A percentile compares a stretch with the other conserved stretches of the same genome.
Evolutionary conservation across 1,140 invertebrate species (phyloP).

Genomic region (Drosophila tsacasi): DNA sequence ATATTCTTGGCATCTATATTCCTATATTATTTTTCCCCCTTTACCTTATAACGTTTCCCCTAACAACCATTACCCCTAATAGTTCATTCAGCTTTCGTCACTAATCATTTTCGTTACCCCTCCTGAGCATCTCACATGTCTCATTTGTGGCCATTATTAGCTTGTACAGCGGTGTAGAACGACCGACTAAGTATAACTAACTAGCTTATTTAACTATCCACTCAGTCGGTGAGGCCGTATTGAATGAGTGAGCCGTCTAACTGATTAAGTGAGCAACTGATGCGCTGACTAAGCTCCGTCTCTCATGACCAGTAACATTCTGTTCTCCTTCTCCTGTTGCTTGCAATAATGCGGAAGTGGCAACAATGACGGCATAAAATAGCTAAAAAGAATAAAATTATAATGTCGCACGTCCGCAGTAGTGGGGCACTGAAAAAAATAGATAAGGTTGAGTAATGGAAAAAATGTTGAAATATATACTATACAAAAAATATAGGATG

Average conservation of each 20-base stretch:
- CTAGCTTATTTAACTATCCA: slow-evolving; percentile 41
- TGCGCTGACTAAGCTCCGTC: slow-evolving; percentile 33
- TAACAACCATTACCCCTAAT: neutral
- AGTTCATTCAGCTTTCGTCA: slow-evolving; percentile 11
- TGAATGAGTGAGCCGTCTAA: slow-evolving; percentile 26
- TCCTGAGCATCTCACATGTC: slow-evolving; percentile 29
- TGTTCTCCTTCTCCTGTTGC: slow-evolving; percentile 14
- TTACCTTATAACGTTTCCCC: neutral
- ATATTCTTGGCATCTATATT: neutral
- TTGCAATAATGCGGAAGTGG: slow-evolving; percentile 56
- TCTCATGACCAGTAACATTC: slow-evolving; percentile 1
- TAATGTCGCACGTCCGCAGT: slow-evolving; percentile 7
- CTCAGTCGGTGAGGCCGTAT: slow-evolving; percentile 18
- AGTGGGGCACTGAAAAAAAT: neutral
- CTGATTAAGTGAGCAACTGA: slow-evolving; percentile 44
- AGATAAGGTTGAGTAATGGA: neutral
- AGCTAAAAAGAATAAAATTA: slow-evolving; percentile 20
- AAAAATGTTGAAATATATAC: too few relatives aligned
- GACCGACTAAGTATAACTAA: slow-evolving; percentile 19
- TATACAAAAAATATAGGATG: neutral
- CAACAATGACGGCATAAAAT: slow-evolving; percentile 37
- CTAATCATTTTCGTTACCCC: slow-evolving; percentile 20
- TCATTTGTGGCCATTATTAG: slow-evolving; percentile 58
- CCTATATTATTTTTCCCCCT: neutral
- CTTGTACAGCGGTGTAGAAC: slow-evolving; percentile 62